Evolutionary conservation across 2,797 vertebrate species (phyloP), one percentile per base, ranked within the genome.

Genomic region (Tinamus major): DNA sequence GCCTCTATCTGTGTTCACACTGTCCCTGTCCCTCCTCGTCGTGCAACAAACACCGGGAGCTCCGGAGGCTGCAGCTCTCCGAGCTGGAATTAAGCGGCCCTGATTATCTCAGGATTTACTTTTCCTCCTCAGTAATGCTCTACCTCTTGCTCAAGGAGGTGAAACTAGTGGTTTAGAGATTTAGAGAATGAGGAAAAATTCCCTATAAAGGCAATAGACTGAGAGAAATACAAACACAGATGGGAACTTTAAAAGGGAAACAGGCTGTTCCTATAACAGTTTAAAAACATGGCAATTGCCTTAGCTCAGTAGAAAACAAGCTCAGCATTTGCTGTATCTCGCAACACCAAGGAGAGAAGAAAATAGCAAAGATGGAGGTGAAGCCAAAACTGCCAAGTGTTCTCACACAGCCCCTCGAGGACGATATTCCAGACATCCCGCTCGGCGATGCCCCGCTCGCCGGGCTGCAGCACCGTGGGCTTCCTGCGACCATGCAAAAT

Each of bases 81-180:
- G 92, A 74, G 71, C 84, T 86, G 87, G 94, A 95, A 96, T 93
- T 90, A 90, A 90, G 89, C 49, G 72, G 81, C 41, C 81, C 90
- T 96, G 96, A 96, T 96, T 94, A 97, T 87, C 90, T 93, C 63
- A 82, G 93, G 75, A 85, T 95, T 97, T 97, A 92, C 94, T 97
- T 96, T 76, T 92, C 62, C 90, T 97, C 92, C 90, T 95, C 35
- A 53, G 72, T 82, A 96, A 96, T 91, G 92, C 92, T 79, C 80
- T 95, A 93, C 64, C 93, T 97, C 94, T 97, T 97, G 93, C 92
- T 96, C 92, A 94, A 89, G 84, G 74, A 97, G 96, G 93, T 94
- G 93, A 96, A 96, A 92, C 90, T 95, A 96, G 97, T 97, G 96
- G 95, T 76, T 96, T 94, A 91, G 90, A 92, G 89, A 93, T 94